Conservation (phyloP, 1,140 invertebrate species). For the Drosophila miranda region DNA sequence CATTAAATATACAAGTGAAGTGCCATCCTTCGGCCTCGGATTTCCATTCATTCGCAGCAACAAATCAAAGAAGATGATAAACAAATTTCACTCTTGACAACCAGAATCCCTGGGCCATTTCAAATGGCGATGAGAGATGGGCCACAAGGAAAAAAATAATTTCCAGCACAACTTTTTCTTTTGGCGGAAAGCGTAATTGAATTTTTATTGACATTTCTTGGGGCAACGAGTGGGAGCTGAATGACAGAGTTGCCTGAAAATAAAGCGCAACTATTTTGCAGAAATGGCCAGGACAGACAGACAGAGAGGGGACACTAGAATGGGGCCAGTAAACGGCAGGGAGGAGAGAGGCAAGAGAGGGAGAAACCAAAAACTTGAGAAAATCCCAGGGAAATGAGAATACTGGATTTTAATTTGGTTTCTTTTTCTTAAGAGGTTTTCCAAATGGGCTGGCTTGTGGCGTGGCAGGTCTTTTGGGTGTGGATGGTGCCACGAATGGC, state of each 20-base stretch:
- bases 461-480: slow-evolving; percentile 4
- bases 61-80: slow-evolving; percentile 57
- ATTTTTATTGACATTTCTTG: slow-evolving; percentile 77
- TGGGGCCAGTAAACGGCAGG: not conserved
- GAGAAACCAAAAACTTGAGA: slow-evolving; percentile 3
- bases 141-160: slow-evolving; percentile 57
- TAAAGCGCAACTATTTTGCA: slow-evolving; percentile 57
- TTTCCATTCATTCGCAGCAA: slow-evolving; percentile 28
- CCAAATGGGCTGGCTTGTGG: slow-evolving; percentile 12
- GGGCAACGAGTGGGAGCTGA: slow-evolving; percentile 10
- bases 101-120: slow-evolving; percentile 54
- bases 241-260: slow-evolving; percentile 30
- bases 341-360: slow-evolving; percentile 4
- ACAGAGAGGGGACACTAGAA: too few relatives aligned
- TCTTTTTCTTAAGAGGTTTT: slow-evolving; percentile 29
- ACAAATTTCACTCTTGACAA: slow-evolving; percentile 63
- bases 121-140: slow-evolving; percentile 32
- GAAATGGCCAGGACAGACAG: slow-evolving; percentile 31
- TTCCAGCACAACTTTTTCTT: slow-evolving; percentile 47
- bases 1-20: slow-evolving; percentile 65
- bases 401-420: slow-evolving; percentile 61
- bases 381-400: slow-evolving; percentile 31
- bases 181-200: slow-evolving; percentile 67
- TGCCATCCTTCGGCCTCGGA: slow-evolving; percentile 21
- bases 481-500: slow-evolving; percentile 2